Evolutionary conservation across 2,888 invertebrate species (phyloP).

Genomic region (Adela reaumurella): DNA sequence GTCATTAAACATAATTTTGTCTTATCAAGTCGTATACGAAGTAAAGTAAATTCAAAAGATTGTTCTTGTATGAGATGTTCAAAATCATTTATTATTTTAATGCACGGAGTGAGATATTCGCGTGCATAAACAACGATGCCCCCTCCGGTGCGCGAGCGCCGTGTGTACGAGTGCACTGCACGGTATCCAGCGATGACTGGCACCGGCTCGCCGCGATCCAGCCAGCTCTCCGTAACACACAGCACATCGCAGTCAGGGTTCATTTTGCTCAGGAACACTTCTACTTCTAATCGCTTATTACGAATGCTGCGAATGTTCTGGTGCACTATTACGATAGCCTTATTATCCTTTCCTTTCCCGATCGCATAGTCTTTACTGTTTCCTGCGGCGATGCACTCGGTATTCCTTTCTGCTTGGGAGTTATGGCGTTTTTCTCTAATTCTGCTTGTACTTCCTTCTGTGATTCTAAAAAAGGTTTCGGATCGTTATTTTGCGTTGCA

Average conservation of each 20-base stretch:
- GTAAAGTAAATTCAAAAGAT: neutral
- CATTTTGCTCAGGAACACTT: too few relatives aligned
- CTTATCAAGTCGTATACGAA: neutral
- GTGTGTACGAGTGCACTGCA: neutral
- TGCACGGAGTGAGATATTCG: neutral
- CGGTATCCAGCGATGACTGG: neutral
- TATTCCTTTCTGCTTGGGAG: neutral
- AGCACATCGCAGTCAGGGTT: too few relatives aligned
- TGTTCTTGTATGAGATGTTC: neutral
- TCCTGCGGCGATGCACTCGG: too few relatives aligned
- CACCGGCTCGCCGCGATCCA: too few relatives aligned
- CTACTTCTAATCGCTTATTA: too few relatives aligned
- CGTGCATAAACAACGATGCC: neutral
- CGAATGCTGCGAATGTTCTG: too few relatives aligned
- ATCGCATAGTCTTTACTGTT: too few relatives aligned
- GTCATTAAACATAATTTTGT: neutral
- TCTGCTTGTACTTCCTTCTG: neutral
- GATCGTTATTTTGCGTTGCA: too few relatives aligned
- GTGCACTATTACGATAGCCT: too few relatives aligned
- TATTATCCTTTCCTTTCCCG: too few relatives aligned
- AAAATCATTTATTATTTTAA: neutral
- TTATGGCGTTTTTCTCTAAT: neutral
- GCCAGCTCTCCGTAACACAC: too few relatives aligned
- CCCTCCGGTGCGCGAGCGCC: neutral
- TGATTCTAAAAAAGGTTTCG: neutral